Percentiles rank a stretch among this genome's conserved stretches.
Conservation (phyloP, 2,888 invertebrate species). For the Hymenopus coronatus region DNA sequence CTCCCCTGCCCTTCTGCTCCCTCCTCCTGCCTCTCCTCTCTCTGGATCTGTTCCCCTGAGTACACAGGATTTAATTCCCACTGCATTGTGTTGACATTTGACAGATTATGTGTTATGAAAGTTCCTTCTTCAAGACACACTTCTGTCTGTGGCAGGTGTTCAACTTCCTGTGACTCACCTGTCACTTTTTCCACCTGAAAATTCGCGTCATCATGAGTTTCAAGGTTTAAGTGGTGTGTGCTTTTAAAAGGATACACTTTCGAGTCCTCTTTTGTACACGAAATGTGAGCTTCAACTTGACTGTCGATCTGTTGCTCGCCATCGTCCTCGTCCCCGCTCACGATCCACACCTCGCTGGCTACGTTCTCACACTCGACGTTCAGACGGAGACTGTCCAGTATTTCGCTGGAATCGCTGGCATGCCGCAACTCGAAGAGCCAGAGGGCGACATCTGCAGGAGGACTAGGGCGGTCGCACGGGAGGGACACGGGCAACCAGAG, state of each 20-base stretch:
- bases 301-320: no score
- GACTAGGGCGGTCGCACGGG: not conserved
- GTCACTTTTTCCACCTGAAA: not conserved
- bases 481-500: not conserved
- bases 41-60: not conserved
- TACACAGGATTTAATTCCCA: slow-evolving; percentile 13
- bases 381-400: not conserved
- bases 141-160: not conserved
- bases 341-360: not conserved
- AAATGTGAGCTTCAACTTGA: not conserved
- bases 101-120: not conserved
- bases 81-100: not conserved
- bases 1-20: not conserved
- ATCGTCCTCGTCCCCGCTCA: not conserved
- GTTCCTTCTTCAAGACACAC: not conserved
- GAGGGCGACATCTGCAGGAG: slow-evolving; percentile 27
- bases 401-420: slow-evolving; percentile 1
- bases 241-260: no score
- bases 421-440: slow-evolving; percentile 33
- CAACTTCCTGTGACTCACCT: not conserved
- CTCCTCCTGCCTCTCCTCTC: not conserved
- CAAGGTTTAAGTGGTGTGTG: not conserved
- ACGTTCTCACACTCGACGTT: not conserved
- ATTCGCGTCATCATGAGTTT: not conserved
- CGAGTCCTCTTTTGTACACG: not conserved